Base-by-base conservation (phyloP, 2,888 invertebrate genomes). In the Eucriotettix oculatus region DNA sequence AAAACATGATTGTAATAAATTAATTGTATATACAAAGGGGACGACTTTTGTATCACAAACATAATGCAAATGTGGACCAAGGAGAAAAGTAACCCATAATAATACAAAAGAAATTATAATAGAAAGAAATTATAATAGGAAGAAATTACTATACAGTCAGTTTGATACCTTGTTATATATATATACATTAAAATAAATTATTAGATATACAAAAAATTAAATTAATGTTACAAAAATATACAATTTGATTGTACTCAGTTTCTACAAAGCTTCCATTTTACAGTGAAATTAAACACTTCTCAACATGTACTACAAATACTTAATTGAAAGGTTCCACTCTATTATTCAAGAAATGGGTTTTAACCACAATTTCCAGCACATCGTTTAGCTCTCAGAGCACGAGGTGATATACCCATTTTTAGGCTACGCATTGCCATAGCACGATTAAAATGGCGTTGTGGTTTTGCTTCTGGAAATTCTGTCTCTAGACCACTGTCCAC, bases 391-490 rank as follows among this genome's bases (percentile, higher is more conserved):
- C 68, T 65, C 48, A 68, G 65, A 48, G 68, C 66, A 57, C 69
- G 66, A 10, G 73, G 74, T 63, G 74, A 75, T 57, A 75, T 73
- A 1, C 75, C 75, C 52, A 75, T 68, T 66, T 74, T 75, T 54
- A 92, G 77, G 58, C 89, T 87, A 14, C 90, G 79, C 90, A 91
- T 90, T 16, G 91, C 90, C 86, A 91, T 87, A 14, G 90, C 89
- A 67, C 90, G 80, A 75, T 90, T 91, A 74, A 91, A 91, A 71
- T 91, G 90, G 43, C 90, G 82, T 67, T 88, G 88, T 10, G 85
- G 81, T 71, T 84, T 86, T 67, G 80, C 66, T 69, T 73, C 69
- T 68, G 68, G 62, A 68, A 64, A 70, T 63, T 75, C 76, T 54
- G 67, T 66, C 53, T 68, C 69, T 60, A 71, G 61, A 58, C 66